Evolutionary conservation across 2,797 vertebrate genomes (phyloP).

Genomic region (Myoxocephalus aenaeus): DNA sequence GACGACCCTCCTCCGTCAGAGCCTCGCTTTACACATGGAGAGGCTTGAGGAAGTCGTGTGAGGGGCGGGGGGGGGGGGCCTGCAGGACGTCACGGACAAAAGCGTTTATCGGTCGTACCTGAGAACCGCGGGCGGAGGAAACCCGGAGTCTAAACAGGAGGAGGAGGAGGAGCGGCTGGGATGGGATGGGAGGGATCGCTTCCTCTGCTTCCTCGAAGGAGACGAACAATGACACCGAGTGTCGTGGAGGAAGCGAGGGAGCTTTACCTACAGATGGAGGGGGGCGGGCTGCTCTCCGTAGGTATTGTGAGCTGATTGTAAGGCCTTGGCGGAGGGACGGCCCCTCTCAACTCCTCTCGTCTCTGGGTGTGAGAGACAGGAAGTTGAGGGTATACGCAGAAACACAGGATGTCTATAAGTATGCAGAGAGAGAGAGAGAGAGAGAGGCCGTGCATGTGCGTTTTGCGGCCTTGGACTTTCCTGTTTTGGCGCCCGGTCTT

Average conservation of each 20-base stretch:
- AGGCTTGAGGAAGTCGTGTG: conserved; percentile 10
- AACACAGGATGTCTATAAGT: conserved; percentile 69
- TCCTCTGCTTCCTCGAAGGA: conserved; percentile 59
- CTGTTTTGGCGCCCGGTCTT: conserved; percentile 59
- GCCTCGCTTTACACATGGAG: neutral
- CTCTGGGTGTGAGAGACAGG: conserved; percentile 67
- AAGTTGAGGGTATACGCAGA: conserved; percentile 55
- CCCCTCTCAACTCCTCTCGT: conserved; percentile 29
- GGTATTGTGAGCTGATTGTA: conserved; percentile 67
- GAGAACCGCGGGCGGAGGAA: conserved; percentile 63
- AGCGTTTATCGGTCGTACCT: conserved; percentile 56
- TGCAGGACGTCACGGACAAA: conserved; percentile 7
- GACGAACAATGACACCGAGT: conserved; percentile 70
- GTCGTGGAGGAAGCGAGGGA: conserved; percentile 61
- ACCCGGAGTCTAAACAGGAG: conserved; percentile 64
- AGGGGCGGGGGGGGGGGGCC: neutral
- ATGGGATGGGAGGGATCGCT: conserved; percentile 74
- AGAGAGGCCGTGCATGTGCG: conserved; percentile 26
- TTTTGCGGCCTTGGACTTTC: conserved; percentile 49
- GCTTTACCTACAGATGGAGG: conserved; percentile 38
- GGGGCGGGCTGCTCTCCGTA: conserved; percentile 15
- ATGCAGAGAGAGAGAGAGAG: conserved; percentile 5
- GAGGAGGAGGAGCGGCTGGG: conserved; percentile 55
- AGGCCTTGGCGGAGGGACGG: conserved; percentile 31
- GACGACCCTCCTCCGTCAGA: neutral